A percentile compares a stretch with the other conserved stretches of the same genome.
Conservation (phyloP, 2,797 vertebrate genomes). For the Anabas testudineus region DNA sequence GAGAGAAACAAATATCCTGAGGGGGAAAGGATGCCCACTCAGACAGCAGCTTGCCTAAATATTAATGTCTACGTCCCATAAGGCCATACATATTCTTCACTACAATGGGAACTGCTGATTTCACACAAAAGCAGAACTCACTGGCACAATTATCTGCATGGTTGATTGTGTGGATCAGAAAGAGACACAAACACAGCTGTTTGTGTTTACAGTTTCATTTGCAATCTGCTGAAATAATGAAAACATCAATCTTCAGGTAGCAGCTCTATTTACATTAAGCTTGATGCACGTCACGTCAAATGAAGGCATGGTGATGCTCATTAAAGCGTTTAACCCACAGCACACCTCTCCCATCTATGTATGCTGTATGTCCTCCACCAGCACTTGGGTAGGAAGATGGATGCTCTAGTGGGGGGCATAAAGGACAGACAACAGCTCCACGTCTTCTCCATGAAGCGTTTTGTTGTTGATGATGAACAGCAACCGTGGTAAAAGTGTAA, state of each 20-base stretch:
- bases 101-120: constrained; percentile 10
- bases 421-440: background rate
- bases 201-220: background rate
- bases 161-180: background rate
- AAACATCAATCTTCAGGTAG: background rate
- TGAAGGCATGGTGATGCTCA: background rate
- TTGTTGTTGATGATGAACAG: background rate
- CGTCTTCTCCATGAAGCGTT: background rate
- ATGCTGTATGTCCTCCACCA: background rate
- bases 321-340: background rate
- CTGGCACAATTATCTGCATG: background rate
- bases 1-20: background rate
- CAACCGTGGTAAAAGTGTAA: background rate
- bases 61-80: constrained; percentile 39
- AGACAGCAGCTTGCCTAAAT: constrained; percentile 15
- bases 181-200: background rate
- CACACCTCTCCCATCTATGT: background rate
- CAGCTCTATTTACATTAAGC: background rate
- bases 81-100: constrained; percentile 31
- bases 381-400: background rate
- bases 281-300: background rate
- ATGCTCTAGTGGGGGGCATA: background rate
- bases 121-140: constrained; percentile 5
- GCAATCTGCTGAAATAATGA: background rate
- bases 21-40: constrained; percentile 10